Evolutionary conservation across 2,113 vertebrate genomes (phyloP), one percentile per base, ranked within the genome.

Genomic region (Oncorhynchus masou): DNA sequence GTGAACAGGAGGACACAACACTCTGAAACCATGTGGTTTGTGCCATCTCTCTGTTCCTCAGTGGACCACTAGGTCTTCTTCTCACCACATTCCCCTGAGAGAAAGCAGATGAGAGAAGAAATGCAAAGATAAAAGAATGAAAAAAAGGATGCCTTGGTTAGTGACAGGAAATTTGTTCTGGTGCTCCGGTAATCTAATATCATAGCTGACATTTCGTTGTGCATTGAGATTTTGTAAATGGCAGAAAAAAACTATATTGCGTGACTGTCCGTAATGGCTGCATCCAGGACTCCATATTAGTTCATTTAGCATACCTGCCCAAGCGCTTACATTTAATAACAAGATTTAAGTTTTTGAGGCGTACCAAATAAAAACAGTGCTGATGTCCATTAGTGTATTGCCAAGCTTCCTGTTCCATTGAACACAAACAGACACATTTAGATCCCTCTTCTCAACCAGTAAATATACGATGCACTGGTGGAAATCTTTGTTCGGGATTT

Each of bases 121-220:
- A 49, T 31, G 60, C 81, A 85, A 84, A 84, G 74, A 78, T 70
- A 67, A 76, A 71, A 77, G 65, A 78, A 76, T 79, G 65, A 80
- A 77, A 45, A 74, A 74, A 74, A 85, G 76, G 45, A 89, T 77
- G 70, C 76, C 80, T 86, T 77, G 81, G 73, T 88, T 80, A 80
- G 78, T 78, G 87, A 83, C 90, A 86, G 85, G 83, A 87, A 89
- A 92, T 90, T 88, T 81, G 81, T 87, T 91, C 90, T 80, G 84
- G 79, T 70, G 48, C 79, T 84, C 69, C 72, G 67, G 74, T 90
- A 87, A 91, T 90, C 80, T 84, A 86, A 90, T 91, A 88, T 86
- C 85, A 85, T 70, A 69, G 85, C 90, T 91, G 91, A 91, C 90
- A 89, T 91, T 91, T 91, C 77, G 81, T 75, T 54, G 25, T 81